These are phyloP conservation scores for Danio rerio DNA, from an alignment of 2,113 vertebrate species.

Conservation along the genomic window DNA sequence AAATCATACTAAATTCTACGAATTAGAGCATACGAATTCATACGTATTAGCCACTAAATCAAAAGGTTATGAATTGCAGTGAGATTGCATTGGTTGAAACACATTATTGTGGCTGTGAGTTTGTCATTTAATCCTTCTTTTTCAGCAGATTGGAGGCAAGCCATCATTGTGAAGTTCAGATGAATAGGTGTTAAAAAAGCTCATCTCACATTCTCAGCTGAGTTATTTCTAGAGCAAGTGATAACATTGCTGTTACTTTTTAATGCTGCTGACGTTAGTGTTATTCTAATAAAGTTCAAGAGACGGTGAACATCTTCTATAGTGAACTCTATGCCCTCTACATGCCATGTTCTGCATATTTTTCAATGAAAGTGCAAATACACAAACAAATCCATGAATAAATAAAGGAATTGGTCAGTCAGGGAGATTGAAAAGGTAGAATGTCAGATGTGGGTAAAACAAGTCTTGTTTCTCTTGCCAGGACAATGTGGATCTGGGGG, in stretches of 20 bases:
- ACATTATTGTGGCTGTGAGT: no score
- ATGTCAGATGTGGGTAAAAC: background rate
- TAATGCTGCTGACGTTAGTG: constrained; percentile 60
- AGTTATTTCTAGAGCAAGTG: constrained; percentile 75
- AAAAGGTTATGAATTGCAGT: no score
- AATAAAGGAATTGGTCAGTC: background rate
- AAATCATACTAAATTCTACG: no score
- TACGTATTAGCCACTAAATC: no score
- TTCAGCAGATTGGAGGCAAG: background rate
- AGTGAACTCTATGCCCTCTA: background rate
- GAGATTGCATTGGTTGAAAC: no score
- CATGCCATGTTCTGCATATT: background rate
- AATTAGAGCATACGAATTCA: no score
- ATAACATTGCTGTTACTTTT: constrained; percentile 68
- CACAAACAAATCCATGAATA: background rate
- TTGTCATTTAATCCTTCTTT: no score
- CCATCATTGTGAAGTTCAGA: constrained; percentile 16
- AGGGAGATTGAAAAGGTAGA: background rate
- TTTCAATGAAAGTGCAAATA: constrained; percentile 1
- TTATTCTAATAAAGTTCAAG: constrained; percentile 53
- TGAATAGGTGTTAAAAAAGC: constrained; percentile 54
- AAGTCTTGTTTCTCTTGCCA: constrained; percentile 63
- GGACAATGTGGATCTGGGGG: constrained; percentile 98
- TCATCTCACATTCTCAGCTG: constrained; percentile 63
- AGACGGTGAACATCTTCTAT: constrained; percentile 16